Evolutionary conservation across 2,797 vertebrate species (phyloP).

Genomic region (Rhinatrema bivittatum): DNA sequence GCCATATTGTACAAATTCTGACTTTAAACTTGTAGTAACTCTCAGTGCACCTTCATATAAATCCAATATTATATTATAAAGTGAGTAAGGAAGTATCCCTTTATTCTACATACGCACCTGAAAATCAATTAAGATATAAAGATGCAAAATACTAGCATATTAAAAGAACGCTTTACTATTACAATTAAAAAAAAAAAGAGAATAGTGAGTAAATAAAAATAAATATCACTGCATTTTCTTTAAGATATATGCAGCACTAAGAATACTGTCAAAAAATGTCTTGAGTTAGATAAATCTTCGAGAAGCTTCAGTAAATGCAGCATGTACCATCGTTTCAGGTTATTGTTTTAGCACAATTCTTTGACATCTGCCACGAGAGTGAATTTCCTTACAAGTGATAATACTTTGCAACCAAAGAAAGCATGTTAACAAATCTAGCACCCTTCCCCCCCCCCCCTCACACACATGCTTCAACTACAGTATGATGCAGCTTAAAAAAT

Average conservation of each 20-base stretch:
- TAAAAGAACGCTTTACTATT: conserved; percentile 14
- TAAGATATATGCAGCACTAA: conserved; percentile 15
- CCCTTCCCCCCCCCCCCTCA: too few relatives aligned
- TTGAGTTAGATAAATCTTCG: conserved; percentile 24
- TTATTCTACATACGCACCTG: too few relatives aligned
- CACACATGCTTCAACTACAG: conserved; percentile 24
- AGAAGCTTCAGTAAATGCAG: conserved; percentile 30
- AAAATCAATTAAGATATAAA: too few relatives aligned
- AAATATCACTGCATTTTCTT: conserved; percentile 42
- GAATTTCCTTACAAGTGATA: conserved; percentile 26
- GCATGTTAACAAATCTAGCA: conserved; percentile 15
- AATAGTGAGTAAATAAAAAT: conserved; percentile 67
- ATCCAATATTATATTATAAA: too few relatives aligned
- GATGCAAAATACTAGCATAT: conserved; percentile 28
- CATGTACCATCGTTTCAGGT: conserved; percentile 23
- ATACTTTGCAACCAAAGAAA: conserved; percentile 26
- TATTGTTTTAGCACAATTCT: too few relatives aligned
- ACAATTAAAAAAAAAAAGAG: too few relatives aligned
- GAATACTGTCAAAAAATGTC: conserved; percentile 11
- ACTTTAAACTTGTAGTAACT: too few relatives aligned
- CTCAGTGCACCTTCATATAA: too few relatives aligned
- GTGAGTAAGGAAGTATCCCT: too few relatives aligned
- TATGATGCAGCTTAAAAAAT: conserved; percentile 25
- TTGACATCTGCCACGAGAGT: conserved; percentile 33
- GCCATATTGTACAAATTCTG: too few relatives aligned